phyloP scores from a whole-genome alignment of 2,888 invertebrate genomes.

The Leptopterna dolabrata region DNA sequence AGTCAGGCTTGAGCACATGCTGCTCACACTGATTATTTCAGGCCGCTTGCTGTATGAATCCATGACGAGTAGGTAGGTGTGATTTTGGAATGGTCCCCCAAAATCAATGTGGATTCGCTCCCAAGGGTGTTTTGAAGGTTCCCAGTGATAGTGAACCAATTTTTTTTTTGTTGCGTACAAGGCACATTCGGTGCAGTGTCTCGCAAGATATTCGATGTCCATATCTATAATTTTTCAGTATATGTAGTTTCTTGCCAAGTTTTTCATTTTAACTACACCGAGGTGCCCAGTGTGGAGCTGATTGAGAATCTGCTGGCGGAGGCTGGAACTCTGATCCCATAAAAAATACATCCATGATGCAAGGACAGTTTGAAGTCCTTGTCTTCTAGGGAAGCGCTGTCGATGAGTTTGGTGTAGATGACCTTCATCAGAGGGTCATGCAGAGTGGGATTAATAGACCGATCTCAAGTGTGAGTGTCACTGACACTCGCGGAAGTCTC shows the following conservation, averaged over 20 bases:
- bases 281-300: neutral
- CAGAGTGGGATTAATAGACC: too few species aligned
- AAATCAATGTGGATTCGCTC: constrained; percentile 32
- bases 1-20: neutral
- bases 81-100: neutral
- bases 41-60: constrained; percentile 31
- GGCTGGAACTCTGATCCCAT: neutral
- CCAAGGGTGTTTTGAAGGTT: neutral
- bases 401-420: neutral
- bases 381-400: neutral
- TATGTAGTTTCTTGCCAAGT: neutral
- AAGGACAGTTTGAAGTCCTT: neutral
- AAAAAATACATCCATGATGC: neutral
- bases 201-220: neutral
- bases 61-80: neutral
- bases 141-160: neutral
- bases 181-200: neutral
- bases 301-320: neutral
- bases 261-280: constrained; percentile 2
- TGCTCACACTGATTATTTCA: constrained; percentile 3
- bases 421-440: neutral
- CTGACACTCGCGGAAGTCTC: too few species aligned
- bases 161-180: neutral
- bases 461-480: too few species aligned
- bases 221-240: constrained; percentile 12